These are phyloP conservation scores for Platichthys flesus DNA, from an alignment of 2,113 vertebrate species.

Conservation along the genomic window DNA sequence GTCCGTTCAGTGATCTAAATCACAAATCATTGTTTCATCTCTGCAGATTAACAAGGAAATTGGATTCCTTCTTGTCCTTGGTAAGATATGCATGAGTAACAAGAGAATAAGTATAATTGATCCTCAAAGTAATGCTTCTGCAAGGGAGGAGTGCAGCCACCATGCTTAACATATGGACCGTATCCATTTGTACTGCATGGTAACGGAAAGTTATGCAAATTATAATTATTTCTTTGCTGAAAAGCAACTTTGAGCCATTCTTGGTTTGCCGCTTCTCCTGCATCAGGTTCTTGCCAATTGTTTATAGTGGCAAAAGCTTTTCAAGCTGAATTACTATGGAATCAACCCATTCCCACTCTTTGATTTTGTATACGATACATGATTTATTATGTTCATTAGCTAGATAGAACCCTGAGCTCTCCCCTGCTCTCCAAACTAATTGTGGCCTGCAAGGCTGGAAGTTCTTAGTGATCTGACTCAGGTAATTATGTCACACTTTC, in stretches of 20 bases:
- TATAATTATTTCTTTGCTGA: conserved; percentile 32
- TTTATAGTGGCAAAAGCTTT: conserved; percentile 47
- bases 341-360: conserved; percentile 49
- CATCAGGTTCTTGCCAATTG: conserved; percentile 49
- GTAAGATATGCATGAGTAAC: conserved; percentile 52
- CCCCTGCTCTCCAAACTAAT: conserved; percentile 41
- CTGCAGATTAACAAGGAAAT: conserved; percentile 39
- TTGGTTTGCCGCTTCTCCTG: conserved; percentile 28
- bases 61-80: conserved; percentile 48
- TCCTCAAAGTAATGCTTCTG: conserved; percentile 51
- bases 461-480: conserved; percentile 61
- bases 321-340: conserved; percentile 55
- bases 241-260: background rate
- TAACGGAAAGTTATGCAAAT: conserved; percentile 34
- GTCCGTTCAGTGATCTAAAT: background rate
- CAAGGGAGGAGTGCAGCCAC: conserved; percentile 11
- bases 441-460: conserved; percentile 52
- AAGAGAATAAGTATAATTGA: conserved; percentile 64
- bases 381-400: conserved; percentile 70
- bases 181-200: conserved; percentile 27
- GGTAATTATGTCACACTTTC: conserved; percentile 68
- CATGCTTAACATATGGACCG: conserved; percentile 52
- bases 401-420: conserved; percentile 49
- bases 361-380: conserved; percentile 69
- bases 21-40: background rate